Evolutionary conservation across 1,140 invertebrate genomes (phyloP).

Genomic region (Cydia fagiglandana): DNA sequence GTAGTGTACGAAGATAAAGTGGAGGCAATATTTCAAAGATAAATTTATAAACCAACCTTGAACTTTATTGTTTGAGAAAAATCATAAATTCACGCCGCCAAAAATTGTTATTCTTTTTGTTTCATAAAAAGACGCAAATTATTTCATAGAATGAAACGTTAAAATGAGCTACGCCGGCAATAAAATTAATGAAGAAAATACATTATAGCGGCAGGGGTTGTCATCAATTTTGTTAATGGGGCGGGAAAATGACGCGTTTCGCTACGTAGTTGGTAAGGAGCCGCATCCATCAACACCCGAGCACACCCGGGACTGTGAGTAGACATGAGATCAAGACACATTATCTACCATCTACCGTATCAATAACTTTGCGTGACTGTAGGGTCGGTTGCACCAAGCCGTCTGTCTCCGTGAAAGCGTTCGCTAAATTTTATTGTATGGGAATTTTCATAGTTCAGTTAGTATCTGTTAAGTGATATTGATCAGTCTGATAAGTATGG

Average conservation of each 20-base stretch:
- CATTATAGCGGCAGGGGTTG: conserved; percentile 5
- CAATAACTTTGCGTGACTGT: neutral
- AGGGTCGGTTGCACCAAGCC: neutral
- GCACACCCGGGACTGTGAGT: neutral
- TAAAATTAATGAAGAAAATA: conserved; percentile 5
- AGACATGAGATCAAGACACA: neutral
- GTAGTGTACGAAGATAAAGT: too few species aligned
- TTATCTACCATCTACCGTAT: neutral
- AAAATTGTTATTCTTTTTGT: neutral
- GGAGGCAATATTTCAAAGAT: too few species aligned
- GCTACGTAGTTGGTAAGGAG: neutral
- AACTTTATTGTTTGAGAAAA: too few species aligned
- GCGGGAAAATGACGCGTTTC: conserved; percentile 1
- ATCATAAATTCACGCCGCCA: too few species aligned
- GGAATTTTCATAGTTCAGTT: too few species aligned
- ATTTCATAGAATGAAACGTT: neutral
- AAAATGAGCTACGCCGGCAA: neutral
- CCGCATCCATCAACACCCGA: neutral
- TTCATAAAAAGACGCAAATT: neutral
- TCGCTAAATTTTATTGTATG: neutral
- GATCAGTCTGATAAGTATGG: too few species aligned
- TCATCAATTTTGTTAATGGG: conserved; percentile 6
- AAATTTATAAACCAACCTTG: too few species aligned
- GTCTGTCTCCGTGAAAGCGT: too few species aligned
- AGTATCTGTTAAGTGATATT: too few species aligned